A percentile compares a stretch with the other conserved stretches of the same genome.
Evolutionary conservation across 2,797 vertebrate species (phyloP).

Genomic region (Pseudomugil tenellus): DNA sequence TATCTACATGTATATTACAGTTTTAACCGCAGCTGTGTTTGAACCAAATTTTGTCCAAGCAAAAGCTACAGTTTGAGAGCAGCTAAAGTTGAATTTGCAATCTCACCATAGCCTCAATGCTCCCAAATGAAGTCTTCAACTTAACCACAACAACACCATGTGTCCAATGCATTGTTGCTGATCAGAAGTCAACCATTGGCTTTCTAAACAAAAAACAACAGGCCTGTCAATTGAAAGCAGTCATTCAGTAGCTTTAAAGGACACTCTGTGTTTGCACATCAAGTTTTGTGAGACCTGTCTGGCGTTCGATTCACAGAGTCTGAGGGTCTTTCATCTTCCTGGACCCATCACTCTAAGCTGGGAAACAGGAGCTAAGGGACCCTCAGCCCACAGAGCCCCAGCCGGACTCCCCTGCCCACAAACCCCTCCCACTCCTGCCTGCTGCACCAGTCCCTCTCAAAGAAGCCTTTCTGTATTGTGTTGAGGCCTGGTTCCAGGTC

Average conservation of each 20-base stretch:
- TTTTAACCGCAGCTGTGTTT: no score
- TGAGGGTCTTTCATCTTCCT: constrained; percentile 78
- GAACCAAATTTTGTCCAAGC: no score
- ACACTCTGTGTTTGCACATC: constrained; percentile 68
- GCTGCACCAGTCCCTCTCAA: constrained; percentile 71
- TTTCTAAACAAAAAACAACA: constrained; percentile 65
- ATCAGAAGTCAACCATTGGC: constrained; percentile 60
- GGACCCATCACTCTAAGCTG: constrained; percentile 72
- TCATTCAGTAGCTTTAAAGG: constrained; percentile 60
- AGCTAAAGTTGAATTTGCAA: constrained; percentile 34
- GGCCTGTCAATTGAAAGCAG: constrained; percentile 61
- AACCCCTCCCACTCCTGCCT: constrained; percentile 61
- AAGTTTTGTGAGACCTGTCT: constrained; percentile 77
- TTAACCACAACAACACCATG: constrained; percentile 43
- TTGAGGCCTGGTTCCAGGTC: constrained; percentile 77
- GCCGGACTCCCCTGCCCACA: constrained; percentile 43
- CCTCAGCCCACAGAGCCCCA: constrained; percentile 61
- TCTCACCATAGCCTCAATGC: constrained; percentile 38
- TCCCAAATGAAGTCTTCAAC: constrained; percentile 51
- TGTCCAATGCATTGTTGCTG: constrained; percentile 45
- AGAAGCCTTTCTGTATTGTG: constrained; percentile 81
- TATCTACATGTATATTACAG: no score
- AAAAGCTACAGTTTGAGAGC: constrained; percentile 4
- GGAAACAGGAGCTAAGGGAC: constrained; percentile 80
- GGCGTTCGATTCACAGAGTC: constrained; percentile 70